Base-by-base conservation (phyloP, 2,797 vertebrate species). In the Chaenodraco wilsoni region DNA sequence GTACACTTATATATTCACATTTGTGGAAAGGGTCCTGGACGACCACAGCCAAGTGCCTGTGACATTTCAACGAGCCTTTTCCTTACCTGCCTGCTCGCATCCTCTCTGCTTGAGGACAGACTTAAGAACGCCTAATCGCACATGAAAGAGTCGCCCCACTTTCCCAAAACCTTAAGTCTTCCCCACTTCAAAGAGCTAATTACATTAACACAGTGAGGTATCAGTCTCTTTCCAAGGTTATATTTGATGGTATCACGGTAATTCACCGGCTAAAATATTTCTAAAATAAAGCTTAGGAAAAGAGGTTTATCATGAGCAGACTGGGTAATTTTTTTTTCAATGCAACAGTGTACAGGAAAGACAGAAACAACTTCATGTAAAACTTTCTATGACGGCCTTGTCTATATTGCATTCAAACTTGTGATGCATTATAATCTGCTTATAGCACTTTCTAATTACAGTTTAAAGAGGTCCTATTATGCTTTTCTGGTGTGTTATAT, bases 81-180 rank as follows among this genome's bases (percentile, higher is more conserved):
- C 44, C 43, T 65, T 50, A 66, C 37, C 40, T 52, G 17, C 37
- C 48, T 61, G 5, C 14, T 69, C 76, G 46, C 33, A 6, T 56
- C 19, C 31, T 72, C 23, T 54, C 68, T 59, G 21, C 31, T 7
- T 43, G 33, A 81, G 61, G 60, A 81, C 40, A 54, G 43, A 70
- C 73, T 87, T 65, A 83, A 78, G 68, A 66, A 74, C 59, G 62
- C 54, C 59, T 89, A 78, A 89, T 89, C 78, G 60, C 83, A 90
- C 85, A 84, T 89, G 74, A 90, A 90, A 88, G 85, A 77, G 67
- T 55, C 74, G 78, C 70, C 72, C 80, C 75, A 87, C 70, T 88
- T 88, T 74, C 27, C 43, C 33, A 81, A 74, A 86, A 87, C 37
- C 52, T 79, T 80, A 84, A 76, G 76, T 76, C 61, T 50, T 69